These are phyloP conservation scores for Drosophila buzzatii DNA, from an alignment of 2,888 invertebrate species.

Conservation along the genomic window DNA sequence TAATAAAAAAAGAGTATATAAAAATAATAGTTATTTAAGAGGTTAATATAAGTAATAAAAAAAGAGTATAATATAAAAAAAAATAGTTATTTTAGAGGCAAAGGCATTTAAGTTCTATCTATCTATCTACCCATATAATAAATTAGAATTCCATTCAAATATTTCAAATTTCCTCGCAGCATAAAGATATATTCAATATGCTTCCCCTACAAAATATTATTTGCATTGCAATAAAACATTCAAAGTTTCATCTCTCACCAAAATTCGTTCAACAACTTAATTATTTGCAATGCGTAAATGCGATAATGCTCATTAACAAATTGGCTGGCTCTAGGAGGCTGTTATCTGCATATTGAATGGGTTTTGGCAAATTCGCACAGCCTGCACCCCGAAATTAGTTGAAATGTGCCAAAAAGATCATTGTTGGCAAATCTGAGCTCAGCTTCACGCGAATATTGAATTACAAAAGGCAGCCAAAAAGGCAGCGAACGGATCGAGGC, in stretches of 20 bases:
- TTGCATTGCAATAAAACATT: neutral
- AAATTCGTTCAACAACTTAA: constrained; percentile 1
- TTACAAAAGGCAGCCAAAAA: constrained; percentile 57
- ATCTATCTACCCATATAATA: neutral
- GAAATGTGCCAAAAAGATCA: constrained; percentile 26
- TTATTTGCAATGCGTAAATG: constrained; percentile 3
- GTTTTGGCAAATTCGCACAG: constrained; percentile 41
- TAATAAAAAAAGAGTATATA: too few relatives aligned
- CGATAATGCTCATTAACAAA: constrained; percentile 35
- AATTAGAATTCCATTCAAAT: neutral
- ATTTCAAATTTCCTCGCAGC: too few relatives aligned
- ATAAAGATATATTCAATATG: neutral
- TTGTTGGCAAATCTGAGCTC: constrained; percentile 18
- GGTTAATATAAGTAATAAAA: too few relatives aligned
- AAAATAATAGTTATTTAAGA: too few relatives aligned
- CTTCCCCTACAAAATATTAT: neutral
- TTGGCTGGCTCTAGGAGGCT: constrained; percentile 17
- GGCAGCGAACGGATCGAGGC: constrained; percentile 48
- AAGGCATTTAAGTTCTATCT: too few relatives aligned
- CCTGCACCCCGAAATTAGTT: constrained; percentile 24
- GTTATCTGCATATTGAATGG: constrained; percentile 37
- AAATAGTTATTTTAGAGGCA: too few relatives aligned
- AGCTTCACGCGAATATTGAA: constrained; percentile 79
- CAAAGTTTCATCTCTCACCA: neutral
- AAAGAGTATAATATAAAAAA: too few relatives aligned